Conservation (phyloP, 2,888 invertebrate genomes). For the Branchinecta sandiegonensis region DNA sequence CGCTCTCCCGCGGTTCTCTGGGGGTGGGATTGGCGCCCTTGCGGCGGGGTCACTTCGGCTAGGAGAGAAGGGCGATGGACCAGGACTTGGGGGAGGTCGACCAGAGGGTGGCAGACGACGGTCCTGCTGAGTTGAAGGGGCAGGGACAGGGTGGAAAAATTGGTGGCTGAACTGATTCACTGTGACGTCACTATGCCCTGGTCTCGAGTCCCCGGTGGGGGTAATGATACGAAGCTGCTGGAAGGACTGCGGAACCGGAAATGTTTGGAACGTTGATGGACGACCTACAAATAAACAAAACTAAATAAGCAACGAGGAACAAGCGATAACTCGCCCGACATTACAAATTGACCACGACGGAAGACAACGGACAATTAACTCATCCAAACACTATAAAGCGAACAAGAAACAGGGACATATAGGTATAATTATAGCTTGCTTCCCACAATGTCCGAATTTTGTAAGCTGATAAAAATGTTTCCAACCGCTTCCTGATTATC, state of each 20-base stretch:
- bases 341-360: too few relatives aligned
- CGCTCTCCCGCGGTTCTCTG: background rate
- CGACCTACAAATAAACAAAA: too few relatives aligned
- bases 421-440: too few relatives aligned
- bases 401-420: too few relatives aligned
- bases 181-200: background rate
- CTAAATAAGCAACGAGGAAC: too few relatives aligned
- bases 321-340: too few relatives aligned
- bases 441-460: too few relatives aligned
- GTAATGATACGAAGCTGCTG: slow-evolving; percentile 8
- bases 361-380: too few relatives aligned
- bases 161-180: slow-evolving; percentile 13
- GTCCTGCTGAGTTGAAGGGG: background rate
- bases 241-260: slow-evolving; percentile 15
- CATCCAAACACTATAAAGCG: too few relatives aligned
- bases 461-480: too few relatives aligned
- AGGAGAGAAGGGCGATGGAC: background rate
- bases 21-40: background rate
- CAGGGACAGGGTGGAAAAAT: slow-evolving; percentile 11
- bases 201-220: background rate
- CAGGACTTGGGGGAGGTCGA: slow-evolving; percentile 5
- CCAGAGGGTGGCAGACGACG: background rate
- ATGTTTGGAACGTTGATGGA: background rate
- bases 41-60: too few relatives aligned
- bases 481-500: too few relatives aligned